These are phyloP conservation scores for Tyrophagus putrescentiae DNA, from an alignment of 1,140 invertebrate genomes.

Conservation along the genomic window DNA sequence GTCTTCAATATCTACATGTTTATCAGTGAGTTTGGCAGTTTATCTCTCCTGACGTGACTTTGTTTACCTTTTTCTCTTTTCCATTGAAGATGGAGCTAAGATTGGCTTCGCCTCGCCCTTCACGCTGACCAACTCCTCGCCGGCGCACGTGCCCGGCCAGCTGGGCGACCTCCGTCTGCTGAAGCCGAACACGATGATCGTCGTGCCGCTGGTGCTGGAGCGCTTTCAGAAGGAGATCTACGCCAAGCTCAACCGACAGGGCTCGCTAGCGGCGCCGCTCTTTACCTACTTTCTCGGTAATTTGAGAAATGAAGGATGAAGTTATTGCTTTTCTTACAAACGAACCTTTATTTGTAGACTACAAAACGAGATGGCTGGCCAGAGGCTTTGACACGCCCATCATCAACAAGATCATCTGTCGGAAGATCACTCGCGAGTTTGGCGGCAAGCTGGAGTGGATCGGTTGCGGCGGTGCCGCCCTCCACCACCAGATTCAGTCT, in stretches of 20 bases:
- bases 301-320: no score
- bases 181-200: slow-evolving; percentile 29
- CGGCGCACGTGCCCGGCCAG: slow-evolving; percentile 28
- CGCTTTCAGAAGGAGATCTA: slow-evolving; percentile 45
- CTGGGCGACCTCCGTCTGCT: slow-evolving; percentile 29
- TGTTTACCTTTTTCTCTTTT: slow-evolving; percentile 24
- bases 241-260: slow-evolving; percentile 31
- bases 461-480: slow-evolving; percentile 82
- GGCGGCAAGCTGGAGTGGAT: slow-evolving; percentile 74
- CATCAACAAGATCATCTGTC: slow-evolving; percentile 44
- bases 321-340: no score
- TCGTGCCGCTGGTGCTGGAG: slow-evolving; percentile 27
- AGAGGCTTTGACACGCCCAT: slow-evolving; percentile 25
- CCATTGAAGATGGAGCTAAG: slow-evolving; percentile 5
- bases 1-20: slow-evolving; percentile 24
- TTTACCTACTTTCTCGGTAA: slow-evolving; percentile 34
- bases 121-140: slow-evolving; percentile 74
- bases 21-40: slow-evolving; percentile 37
- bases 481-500: slow-evolving; percentile 82
- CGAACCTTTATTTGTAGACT: no score
- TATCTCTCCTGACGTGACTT: background rate
- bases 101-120: slow-evolving; percentile 92
- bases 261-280: slow-evolving; percentile 30
- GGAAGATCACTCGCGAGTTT: slow-evolving; percentile 55
- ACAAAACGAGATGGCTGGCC: slow-evolving; percentile 29